Conservation (phyloP, 1,140 invertebrate genomes). For the Pollicipes pollicipes region DNA sequence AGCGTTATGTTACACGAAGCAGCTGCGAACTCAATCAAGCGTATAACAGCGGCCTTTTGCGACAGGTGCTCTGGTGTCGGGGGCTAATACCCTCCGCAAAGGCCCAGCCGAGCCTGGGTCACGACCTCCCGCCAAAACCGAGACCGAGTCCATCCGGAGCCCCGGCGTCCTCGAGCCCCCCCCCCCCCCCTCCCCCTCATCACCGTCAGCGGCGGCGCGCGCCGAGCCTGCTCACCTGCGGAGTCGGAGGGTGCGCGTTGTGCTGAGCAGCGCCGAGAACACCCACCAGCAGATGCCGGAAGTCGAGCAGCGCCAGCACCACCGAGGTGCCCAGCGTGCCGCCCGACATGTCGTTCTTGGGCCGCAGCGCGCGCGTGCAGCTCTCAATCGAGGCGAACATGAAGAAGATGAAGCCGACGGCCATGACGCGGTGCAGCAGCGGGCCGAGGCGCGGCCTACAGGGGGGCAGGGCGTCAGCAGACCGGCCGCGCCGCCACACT, state of each 20-base stretch:
- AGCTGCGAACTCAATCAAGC: no score
- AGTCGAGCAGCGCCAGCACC: constrained; percentile 45
- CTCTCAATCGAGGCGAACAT: constrained; percentile 61
- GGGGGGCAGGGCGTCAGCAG: constrained; percentile 18
- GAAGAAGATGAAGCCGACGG: constrained; percentile 62
- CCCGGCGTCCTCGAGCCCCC: no score
- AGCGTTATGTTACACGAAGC: no score
- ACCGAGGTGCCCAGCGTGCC: constrained; percentile 2
- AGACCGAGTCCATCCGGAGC: no score
- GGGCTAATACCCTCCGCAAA: no score
- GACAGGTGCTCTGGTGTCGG: no score
- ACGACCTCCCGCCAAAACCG: no score
- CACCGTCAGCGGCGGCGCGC: no score
- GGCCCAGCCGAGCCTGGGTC: no score
- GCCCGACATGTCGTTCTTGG: constrained; percentile 40
- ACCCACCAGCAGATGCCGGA: constrained; percentile 57
- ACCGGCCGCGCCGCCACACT: neutral
- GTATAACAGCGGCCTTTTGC: no score
- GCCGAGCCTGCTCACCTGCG: constrained; percentile 28
- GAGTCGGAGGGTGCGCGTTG: constrained; percentile 66
- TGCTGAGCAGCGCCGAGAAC: constrained; percentile 70
- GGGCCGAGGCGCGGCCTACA: constrained; percentile 67
- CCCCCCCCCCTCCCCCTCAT: no score
- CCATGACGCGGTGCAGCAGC: constrained; percentile 65
- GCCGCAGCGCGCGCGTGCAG: constrained; percentile 51